Evolutionary conservation across 2,113 vertebrate genomes (phyloP), one percentile per base, ranked within the genome.

Genomic region (Corythoichthys intestinalis): DNA sequence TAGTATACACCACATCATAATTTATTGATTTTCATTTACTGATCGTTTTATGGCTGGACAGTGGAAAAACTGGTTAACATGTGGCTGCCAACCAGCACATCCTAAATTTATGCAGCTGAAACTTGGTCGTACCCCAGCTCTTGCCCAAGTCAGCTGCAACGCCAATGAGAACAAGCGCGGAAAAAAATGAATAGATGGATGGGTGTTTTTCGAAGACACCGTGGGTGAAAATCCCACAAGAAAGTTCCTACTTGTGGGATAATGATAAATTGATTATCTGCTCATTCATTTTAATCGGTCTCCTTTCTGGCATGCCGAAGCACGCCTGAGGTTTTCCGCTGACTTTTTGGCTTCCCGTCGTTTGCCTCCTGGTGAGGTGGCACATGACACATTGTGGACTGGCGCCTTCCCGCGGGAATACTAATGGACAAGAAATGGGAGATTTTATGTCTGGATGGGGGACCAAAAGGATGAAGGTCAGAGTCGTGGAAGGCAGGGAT

Each of bases 351-450:
- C 61, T 28, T 39, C 41, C 61, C 71, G 75, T 81, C 76, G 71
- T 86, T 87, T 81, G 77, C 69, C 76, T 79, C 73, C 61, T 76
- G 77, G 70, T 75, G 82, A 81, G 76, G 66, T 76, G 86, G 84
- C 80, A 83, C 72, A 48, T 17, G 67, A 76, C 76, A 84, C 80
- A 72, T 56, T 50, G 78, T 78, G 67, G 74, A 84, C 83, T 78
- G 65, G 44, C 54, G 66, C 80, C 80, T 77, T 75, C 75, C 75
- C 48, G 47, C 37, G 75, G 79, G 80, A 85, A 81, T 87, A 83
- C 74, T 87, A 86, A 87, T 81, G 73, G 70, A 79, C 57, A 52
- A 65, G 75, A 75, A 28, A 10, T 64, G 20, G 12, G 79, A 76
- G 67, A 65, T 17, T 54, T 71, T 28, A 74, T 81, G 76, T 66